Percentiles rank a stretch among this genome's conserved stretches.
phyloP scores from a whole-genome alignment of 2,113 vertebrate genomes.

The Sinosuthora webbiana region DNA sequence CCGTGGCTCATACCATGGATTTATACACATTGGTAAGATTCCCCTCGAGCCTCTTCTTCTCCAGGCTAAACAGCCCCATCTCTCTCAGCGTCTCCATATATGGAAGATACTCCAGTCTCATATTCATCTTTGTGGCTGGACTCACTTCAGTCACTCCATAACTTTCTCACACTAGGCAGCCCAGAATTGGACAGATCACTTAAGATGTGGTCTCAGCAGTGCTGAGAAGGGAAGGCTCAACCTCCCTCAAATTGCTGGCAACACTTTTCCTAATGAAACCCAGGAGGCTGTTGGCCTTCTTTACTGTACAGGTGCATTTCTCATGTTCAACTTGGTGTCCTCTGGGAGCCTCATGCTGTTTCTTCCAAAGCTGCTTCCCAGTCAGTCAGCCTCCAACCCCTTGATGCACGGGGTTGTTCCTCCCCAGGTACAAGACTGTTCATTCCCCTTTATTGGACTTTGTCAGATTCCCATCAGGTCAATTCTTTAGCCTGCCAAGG shows the following conservation, averaged over 20 bases:
- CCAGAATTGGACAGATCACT: not conserved
- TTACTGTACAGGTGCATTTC: not conserved
- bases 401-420: not conserved
- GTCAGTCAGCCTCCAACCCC: not conserved
- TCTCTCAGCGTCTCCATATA: not conserved
- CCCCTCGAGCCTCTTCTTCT: not conserved
- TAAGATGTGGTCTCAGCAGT: not conserved
- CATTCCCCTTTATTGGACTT: not conserved
- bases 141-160: not conserved
- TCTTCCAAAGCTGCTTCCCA: not conserved
- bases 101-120: not conserved
- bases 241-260: not conserved
- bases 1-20: not conserved
- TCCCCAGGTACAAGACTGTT: not conserved
- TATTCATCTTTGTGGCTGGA: not conserved
- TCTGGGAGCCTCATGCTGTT: accelerated
- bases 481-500: not conserved
- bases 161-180: not conserved
- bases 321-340: not conserved
- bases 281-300: not conserved
- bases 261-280: not conserved
- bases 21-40: not conserved
- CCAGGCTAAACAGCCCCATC: not conserved
- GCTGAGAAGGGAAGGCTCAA: not conserved
- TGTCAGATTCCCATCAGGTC: not conserved